Base-by-base conservation (phyloP, 2,797 vertebrate species). In the Phaenicophaeus curvirostris region DNA sequence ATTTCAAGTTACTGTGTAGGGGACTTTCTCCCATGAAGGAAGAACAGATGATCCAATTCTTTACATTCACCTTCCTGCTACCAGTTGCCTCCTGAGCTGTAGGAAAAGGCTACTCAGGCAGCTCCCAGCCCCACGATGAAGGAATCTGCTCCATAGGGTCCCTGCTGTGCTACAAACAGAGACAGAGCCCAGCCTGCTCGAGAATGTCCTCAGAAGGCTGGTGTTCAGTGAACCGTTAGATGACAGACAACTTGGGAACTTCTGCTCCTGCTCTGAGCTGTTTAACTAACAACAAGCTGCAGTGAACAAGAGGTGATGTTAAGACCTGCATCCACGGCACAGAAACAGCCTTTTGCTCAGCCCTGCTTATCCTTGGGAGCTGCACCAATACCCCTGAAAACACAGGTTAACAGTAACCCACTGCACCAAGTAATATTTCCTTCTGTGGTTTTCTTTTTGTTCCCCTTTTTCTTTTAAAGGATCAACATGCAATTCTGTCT, bases 261-360 rank as follows among this genome's bases (percentile, higher is more conserved):
- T 44, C 44, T 54, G n/a, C 41, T 85, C 35, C 54, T 28, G 54
- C 72, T 59, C 54, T 54, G 16, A 51, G 28, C 57, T 28, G 23
- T 51, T 85, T 33, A 31, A 23, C 84, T 37, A 42, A 61, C 53
- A 37, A 39, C 6, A 3, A 91, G 79, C 65, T 65, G 76, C 21
- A 67, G 17, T 0, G 19, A 68, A 48, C 27, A 33, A 58, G 73
- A 50, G 28, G 28, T 1, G 3, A 48, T 4, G 0, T 30, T 11
- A 73, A 86, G 69, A 30, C 39, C 44, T 53, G 28, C 46, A 28
- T 5, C 33, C 15, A 2, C 8, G 7, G 37, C 46, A 62, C 19
- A 8, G 63, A 53, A 63, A 5, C 20, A 46, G 27, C 35, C 15
- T 42, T 67, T 20, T 12, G 48, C 62, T 87, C 71, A 61, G 39